Evolutionary conservation across 2,797 vertebrate genomes (phyloP), one percentile per base, ranked within the genome.

Genomic region (Aselliscus stoliczkanus): DNA sequence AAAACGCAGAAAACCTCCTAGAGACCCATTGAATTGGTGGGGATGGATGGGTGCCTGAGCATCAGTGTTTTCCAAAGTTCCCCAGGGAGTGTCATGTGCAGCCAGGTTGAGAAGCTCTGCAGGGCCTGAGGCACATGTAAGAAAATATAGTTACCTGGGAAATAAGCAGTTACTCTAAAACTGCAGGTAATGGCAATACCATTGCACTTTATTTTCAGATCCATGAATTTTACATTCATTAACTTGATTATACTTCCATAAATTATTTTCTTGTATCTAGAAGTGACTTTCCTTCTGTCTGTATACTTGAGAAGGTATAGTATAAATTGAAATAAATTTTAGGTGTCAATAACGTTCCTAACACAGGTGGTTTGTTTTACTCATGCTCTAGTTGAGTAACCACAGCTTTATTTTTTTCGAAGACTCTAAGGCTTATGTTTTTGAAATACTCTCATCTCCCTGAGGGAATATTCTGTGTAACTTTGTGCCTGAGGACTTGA

Each of bases 161-260:
- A 73, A 56, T 82, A 64, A 85, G 73, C n/a, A 42, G 50, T 77
- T 88, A 88, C 94, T 94, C 93, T 73, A 75, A 87, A 96, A 58
- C 12, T 58, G 12, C 52, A 86, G 7, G 7, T 82, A 75, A 76
- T 72, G 60, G 67, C n/a, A 87, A 2, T 72, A 47, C 62, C 73
- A 34, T 52, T 64, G 25, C 29, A 29, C 62, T 90, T 92, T 86
- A 47, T 65, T 95, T 89, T 92, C 9, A 83, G 65, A 47, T 64
- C 7, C 39, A 54, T 91, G 58, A 29, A 50, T 56, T 92, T 69
- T 65, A 54, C 67, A 44, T 83, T 58, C 52, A 13, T 81, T 73
- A 80, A 37, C 9, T 76, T 70, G 21, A 27, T 25, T 93, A 1
- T 77, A 47, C 10, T 42, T 62, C 31, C 29, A 47, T 50, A 76